Evolutionary conservation across 2,888 invertebrate genomes (phyloP), one percentile per base, ranked within the genome.

Genomic region (Hyppa rectilinea): DNA sequence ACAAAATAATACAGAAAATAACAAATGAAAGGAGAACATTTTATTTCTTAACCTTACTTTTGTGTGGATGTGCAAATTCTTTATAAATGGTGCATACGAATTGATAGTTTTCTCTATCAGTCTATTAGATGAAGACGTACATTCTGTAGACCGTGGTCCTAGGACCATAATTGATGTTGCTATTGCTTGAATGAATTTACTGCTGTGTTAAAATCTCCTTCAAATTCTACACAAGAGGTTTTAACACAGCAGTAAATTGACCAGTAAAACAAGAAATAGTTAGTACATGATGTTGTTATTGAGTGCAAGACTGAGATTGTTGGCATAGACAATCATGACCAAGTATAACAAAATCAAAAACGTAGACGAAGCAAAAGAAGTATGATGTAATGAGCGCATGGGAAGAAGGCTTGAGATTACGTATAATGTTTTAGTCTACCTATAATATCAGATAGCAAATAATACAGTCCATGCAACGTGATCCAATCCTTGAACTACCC

Each of bases 401-500:
- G n/a, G n/a, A n/a, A n/a, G n/a, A n/a, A n/a, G n/a, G n/a, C n/a
- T n/a, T n/a, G n/a, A n/a, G n/a, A n/a, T n/a, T n/a, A n/a, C n/a
- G n/a, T n/a, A n/a, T n/a, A n/a, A n/a, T n/a, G 14, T 36, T 45
- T 45, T 34, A 1, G 3, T 47, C 45, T 23, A 23, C 6, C 17
- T 20, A n/a, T 17, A n/a, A 34, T n/a, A 36, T 36, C 12, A 17
- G 1, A 17, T 34, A 47, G 20, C 29, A 34, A 55, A 20, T 2
- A 26, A 38, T 29, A 43, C 31, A 34, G 12, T 23, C 12, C 20
- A 26, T 0, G 4, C n/a, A 38, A 50, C 29, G 9, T 26, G 31
- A 31, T 60, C 31, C 17, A 31, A 60, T 38, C 49, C 43, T 52
- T 52, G 20, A 58, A 38, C 49, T 36, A 47, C 70, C 67, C 40